phyloP scores from a whole-genome alignment of 2,113 vertebrate species.

The Prunella fulvescens region DNA sequence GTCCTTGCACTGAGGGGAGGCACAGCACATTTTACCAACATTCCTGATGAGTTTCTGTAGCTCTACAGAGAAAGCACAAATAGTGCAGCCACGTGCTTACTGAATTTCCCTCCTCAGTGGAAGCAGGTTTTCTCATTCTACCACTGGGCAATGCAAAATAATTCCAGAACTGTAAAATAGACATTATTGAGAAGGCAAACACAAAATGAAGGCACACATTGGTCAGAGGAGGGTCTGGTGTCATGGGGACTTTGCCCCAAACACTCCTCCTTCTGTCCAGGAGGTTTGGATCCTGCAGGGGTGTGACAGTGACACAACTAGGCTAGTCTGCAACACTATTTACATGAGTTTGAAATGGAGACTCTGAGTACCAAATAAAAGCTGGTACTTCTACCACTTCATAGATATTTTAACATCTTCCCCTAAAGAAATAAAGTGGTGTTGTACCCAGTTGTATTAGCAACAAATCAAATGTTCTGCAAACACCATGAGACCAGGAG shows the following conservation, averaged over 20 bases:
- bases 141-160: neutral
- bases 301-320: neutral
- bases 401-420: neutral
- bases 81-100: neutral
- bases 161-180: neutral
- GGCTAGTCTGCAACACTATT: neutral
- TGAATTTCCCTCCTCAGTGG: neutral
- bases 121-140: neutral
- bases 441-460: neutral
- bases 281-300: neutral
- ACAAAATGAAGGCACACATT: fast-evolving
- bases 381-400: neutral
- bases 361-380: neutral
- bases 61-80: neutral
- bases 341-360: neutral
- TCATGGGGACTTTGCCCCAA: neutral
- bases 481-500: neutral
- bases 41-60: neutral
- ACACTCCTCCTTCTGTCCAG: neutral
- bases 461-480: neutral
- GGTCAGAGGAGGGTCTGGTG: neutral
- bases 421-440: neutral
- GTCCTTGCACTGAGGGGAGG: neutral
- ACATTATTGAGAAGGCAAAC: neutral
- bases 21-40: neutral